These are phyloP conservation scores for Galagoides demidoff DNA, from an alignment of 2,797 vertebrate species.

Conservation along the genomic window DNA sequence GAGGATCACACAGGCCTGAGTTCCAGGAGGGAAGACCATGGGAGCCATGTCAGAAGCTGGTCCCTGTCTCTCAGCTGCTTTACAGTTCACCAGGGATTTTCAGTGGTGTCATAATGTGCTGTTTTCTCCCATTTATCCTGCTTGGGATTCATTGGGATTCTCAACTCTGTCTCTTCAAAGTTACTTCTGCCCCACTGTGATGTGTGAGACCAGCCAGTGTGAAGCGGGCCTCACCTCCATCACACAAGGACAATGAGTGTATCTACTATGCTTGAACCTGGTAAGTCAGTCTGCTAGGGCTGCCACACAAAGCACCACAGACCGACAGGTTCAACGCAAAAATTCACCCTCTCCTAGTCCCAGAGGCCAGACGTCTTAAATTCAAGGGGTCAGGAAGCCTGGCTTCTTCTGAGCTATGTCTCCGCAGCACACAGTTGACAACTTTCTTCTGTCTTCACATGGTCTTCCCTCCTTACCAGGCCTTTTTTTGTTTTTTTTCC, in stretches of 20 bases:
- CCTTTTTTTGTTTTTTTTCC: background rate
- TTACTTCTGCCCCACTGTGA: background rate
- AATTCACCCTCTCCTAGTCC: background rate
- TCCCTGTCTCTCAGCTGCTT: background rate
- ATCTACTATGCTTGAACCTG: background rate
- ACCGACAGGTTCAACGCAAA: background rate
- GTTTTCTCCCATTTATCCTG: background rate
- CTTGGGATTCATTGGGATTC: background rate
- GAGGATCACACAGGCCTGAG: background rate
- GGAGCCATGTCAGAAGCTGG: background rate
- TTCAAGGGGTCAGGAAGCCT: background rate
- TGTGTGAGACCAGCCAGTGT: background rate
- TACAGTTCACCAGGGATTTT: background rate
- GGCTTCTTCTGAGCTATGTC: background rate
- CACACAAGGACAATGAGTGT: background rate
- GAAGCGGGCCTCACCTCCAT: background rate
- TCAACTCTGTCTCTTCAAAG: background rate
- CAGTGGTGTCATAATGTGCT: background rate
- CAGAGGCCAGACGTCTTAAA: background rate
- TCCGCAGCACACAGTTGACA: background rate
- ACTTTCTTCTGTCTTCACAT: background rate
- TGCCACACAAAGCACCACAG: background rate
- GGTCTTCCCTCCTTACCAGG: background rate
- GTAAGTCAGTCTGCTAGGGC: background rate
- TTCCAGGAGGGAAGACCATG: background rate